phyloP scores from a whole-genome alignment of 2,113 vertebrate genomes.

The Bufo gargarizans region DNA sequence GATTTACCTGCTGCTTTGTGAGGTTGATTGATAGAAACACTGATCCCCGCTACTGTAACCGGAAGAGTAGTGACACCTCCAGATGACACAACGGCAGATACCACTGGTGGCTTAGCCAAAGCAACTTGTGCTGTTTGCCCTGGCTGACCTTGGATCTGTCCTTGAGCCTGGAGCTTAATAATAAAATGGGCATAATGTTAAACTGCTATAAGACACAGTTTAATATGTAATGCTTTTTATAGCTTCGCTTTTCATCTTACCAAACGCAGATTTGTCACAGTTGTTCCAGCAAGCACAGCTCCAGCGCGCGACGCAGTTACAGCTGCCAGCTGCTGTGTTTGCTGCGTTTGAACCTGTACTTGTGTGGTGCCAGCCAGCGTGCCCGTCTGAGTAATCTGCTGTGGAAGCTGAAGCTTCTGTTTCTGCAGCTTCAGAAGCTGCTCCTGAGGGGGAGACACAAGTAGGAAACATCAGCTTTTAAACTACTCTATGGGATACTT shows the following conservation, averaged over 20 bases:
- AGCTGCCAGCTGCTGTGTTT: slow-evolving; percentile 84
- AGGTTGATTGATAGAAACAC: slow-evolving; percentile 82
- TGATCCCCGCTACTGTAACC: slow-evolving; percentile 84
- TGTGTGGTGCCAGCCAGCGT: slow-evolving; percentile 77
- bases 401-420: slow-evolving; percentile 82
- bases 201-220: no score
- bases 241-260: slow-evolving; percentile 72
- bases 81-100: slow-evolving; percentile 85
- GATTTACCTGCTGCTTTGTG: slow-evolving; percentile 80
- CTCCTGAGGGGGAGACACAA: slow-evolving; percentile 70
- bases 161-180: slow-evolving; percentile 82
- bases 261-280: slow-evolving; percentile 86
- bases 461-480: neutral
- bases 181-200: slow-evolving; percentile 61
- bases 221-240: neutral
- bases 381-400: slow-evolving; percentile 69
- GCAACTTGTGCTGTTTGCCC: slow-evolving; percentile 85
- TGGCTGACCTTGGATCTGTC: slow-evolving; percentile 79
- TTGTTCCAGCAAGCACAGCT: slow-evolving; percentile 81
- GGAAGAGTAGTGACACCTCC: slow-evolving; percentile 86
- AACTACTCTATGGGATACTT: neutral
- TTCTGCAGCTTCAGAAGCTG: slow-evolving; percentile 83
- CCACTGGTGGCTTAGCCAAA: slow-evolving; percentile 86
- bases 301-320: slow-evolving; percentile 84
- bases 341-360: slow-evolving; percentile 76